These are phyloP conservation scores for Poeciliopsis presidionis DNA, from an alignment of 2,797 vertebrate species.

Conservation along the genomic window DNA sequence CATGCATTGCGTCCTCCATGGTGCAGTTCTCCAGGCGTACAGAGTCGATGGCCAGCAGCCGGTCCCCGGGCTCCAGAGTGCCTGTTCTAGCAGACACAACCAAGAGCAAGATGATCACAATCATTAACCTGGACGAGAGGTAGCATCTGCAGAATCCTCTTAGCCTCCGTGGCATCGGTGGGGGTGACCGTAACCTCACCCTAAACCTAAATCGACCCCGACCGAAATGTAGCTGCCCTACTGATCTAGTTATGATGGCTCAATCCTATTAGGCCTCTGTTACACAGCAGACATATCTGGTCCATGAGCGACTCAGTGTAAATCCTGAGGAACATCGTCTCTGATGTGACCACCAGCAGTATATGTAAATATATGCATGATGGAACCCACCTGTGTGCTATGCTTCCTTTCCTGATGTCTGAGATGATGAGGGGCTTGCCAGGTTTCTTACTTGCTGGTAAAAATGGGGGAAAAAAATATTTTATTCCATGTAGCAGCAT, in stretches of 20 bases:
- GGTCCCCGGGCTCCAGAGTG: constrained; percentile 95
- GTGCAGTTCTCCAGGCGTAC: constrained; percentile 95
- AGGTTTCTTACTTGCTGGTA: constrained; percentile 90
- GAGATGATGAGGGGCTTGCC: constrained; percentile 97
- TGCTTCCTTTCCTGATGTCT: constrained; percentile 95
- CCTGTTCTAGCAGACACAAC: constrained; percentile 85
- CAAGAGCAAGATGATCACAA: constrained; percentile 45
- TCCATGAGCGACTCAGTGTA: constrained; percentile 31
- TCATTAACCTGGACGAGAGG: constrained; percentile 32
- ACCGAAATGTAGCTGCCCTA: constrained; percentile 58
- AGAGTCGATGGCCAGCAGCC: constrained; percentile 95
- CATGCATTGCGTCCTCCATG: constrained; percentile 95
- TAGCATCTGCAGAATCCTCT: constrained; percentile 63
- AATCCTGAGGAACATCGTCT: not conserved
- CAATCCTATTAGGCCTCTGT: constrained; percentile 68
- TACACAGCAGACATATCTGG: constrained; percentile 47
- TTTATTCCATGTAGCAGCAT: not conserved
- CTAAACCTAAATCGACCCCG: constrained; percentile 60
- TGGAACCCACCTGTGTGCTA: constrained; percentile 91
- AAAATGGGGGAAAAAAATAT: constrained; percentile 27
- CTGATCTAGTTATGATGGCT: constrained; percentile 67
- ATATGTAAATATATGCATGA: not conserved
- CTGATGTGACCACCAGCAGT: not conserved
- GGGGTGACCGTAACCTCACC: constrained; percentile 67
- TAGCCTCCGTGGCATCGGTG: constrained; percentile 49